These are phyloP conservation scores for Aurelia coerulea DNA, from an alignment of 30 jellyfish, hydroid and myxozoan genomes.

Conservation along the genomic window DNA sequence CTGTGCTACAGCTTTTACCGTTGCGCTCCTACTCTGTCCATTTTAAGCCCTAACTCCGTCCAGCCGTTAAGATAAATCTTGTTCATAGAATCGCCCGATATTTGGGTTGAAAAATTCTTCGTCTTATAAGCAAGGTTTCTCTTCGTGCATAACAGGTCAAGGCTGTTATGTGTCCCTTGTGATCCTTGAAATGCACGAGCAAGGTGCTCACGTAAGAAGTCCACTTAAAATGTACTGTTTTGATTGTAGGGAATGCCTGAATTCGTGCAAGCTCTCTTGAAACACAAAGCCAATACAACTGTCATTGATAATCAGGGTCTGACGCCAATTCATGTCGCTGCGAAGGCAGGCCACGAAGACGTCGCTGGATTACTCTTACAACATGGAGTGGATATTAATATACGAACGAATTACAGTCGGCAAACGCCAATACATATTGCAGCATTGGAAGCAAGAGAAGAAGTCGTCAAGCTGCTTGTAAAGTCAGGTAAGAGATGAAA, in stretches of 20 bases:
- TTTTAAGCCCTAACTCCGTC: too few species aligned
- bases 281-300: conserved; percentile 72
- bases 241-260: conserved; percentile 77
- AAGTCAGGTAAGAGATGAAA: conserved; percentile 15
- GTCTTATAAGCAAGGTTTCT: too few species aligned
- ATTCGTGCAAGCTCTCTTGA: conserved; percentile 56
- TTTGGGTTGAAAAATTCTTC: too few species aligned
- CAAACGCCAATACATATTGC: conserved; percentile 85
- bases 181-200: too few species aligned
- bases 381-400: conserved; percentile 74
- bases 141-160: too few species aligned
- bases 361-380: conserved; percentile 37
- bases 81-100: too few species aligned
- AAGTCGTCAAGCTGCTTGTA: conserved; percentile 57
- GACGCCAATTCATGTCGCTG: conserved; percentile 83
- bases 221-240: too few species aligned
- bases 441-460: conserved; percentile 56
- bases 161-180: too few species aligned
- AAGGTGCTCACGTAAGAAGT: too few species aligned
- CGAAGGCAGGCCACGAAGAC: conserved; percentile 80
- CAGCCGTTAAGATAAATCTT: too few species aligned
- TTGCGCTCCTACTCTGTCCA: too few species aligned
- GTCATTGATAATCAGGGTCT: conserved; percentile 49
- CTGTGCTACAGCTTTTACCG: too few species aligned
- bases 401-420: conserved; percentile 34